Base-by-base conservation (phyloP, 2,888 invertebrate species). In the Macrosoma leucophasiata region DNA sequence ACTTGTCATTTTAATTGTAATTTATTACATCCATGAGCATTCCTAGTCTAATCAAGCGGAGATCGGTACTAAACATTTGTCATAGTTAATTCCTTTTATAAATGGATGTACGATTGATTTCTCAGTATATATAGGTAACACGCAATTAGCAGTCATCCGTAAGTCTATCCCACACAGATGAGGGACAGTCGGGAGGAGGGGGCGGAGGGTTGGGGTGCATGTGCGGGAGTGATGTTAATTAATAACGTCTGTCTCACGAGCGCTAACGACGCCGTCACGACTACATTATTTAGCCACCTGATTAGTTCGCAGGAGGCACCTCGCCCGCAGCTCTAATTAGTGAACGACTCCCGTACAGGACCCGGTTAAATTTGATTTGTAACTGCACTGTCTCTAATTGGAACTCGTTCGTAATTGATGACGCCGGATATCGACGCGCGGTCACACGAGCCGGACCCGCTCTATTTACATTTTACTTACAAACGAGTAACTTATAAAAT, bases 231-330 rank as follows among this genome's bases (percentile, higher is more conserved):
- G 75, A 78, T 73, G 77, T 76, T 79, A 82, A 82, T 81, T 82
- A 79, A 81, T 82, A 78, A 78, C 76, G 79, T 77, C 74, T 81
- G 76, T 77, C 77, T 76, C 70, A 72, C 71, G 68, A 72, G 66
- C 72, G 65, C 75, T 77, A 78, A 79, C 78, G 76, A 77, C 66
- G 70, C 69, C 76, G 75, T 78, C 77, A 81, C 76, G 77, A 75
- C 68, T 81, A 77, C 70, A 79, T 81, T 81, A 82, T 79, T 81
- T 79, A 76, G 72, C 73, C 79, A 81, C 76, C 78, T 81, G 81
- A 82, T 82, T 79, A 81, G 81, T 76, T 74, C 71, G 62, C 70
- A 67, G 64, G 63, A 63, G 57, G 58, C 64, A 62, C 65, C 66
- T 62, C 61, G 67, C 73, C 73, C 70, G 67, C 74, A 70, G 63